phyloP scores from a whole-genome alignment of 2,888 invertebrate species.

The Leptopilina drosophilae region DNA sequence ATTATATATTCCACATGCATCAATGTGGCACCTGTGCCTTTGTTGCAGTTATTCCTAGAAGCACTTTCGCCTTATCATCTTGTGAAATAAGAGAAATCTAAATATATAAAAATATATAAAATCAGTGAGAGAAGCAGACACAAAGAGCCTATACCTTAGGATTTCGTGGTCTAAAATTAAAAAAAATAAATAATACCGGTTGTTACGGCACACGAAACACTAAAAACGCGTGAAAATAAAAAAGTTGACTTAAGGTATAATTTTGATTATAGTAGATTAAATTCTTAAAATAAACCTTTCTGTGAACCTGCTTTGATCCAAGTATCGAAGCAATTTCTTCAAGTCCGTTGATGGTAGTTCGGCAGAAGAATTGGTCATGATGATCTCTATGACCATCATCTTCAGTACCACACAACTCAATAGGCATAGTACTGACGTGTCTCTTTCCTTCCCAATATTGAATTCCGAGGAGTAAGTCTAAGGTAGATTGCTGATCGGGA shows the following conservation, averaged over 20 bases:
- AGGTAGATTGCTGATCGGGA: slow-evolving; percentile 6
- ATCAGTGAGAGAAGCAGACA: no score
- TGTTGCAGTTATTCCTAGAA: slow-evolving; percentile 71
- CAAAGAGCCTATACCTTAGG: no score
- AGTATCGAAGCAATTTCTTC: slow-evolving; percentile 57
- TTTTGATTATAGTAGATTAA: neutral
- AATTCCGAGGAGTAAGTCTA: neutral
- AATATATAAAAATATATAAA: neutral
- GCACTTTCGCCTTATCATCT: slow-evolving; percentile 61
- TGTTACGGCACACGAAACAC: no score
- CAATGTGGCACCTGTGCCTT: slow-evolving; percentile 70
- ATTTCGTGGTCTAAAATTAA: no score
- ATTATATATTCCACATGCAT: slow-evolving; percentile 64
- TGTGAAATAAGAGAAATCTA: slow-evolving; percentile 41
- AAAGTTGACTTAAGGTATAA: neutral
- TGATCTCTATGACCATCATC: slow-evolving; percentile 59
- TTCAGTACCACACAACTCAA: neutral
- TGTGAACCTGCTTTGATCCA: slow-evolving; percentile 48
- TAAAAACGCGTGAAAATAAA: neutral
- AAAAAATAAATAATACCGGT: no score
- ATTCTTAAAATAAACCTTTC: neutral
- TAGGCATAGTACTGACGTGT: neutral
- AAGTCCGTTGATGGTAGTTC: slow-evolving; percentile 50
- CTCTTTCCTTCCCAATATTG: slow-evolving; percentile 6
- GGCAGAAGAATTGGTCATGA: slow-evolving; percentile 37